Evolutionary conservation across 2,113 vertebrate species (phyloP).

Genomic region (Pionites leucogaster): DNA sequence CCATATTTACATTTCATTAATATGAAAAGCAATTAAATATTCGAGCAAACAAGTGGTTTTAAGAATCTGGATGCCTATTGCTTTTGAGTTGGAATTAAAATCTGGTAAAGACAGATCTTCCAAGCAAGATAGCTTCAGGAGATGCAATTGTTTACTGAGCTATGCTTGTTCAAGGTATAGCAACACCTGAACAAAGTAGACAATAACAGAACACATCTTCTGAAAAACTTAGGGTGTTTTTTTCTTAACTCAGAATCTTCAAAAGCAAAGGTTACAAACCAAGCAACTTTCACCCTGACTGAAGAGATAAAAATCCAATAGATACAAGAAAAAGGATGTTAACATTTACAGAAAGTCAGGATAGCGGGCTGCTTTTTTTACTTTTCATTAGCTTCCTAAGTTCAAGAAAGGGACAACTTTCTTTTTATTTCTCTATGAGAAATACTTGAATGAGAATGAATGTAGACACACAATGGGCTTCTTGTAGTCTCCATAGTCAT

Average conservation of each 20-base stretch:
- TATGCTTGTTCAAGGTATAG: background rate
- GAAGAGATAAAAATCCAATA: background rate
- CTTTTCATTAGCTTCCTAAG: background rate
- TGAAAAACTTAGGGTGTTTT: background rate
- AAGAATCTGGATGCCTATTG: background rate
- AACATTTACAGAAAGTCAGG: background rate
- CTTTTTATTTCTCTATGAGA: background rate
- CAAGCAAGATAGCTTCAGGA: background rate
- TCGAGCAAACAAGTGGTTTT: background rate
- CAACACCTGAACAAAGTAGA: background rate
- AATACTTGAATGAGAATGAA: background rate
- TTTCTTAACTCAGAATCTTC: background rate
- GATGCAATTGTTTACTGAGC: background rate
- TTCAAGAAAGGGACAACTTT: background rate
- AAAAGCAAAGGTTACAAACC: background rate
- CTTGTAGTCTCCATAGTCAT: background rate
- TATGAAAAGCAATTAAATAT: background rate
- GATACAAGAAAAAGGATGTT: background rate
- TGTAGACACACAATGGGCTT: background rate
- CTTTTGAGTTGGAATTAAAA: background rate
- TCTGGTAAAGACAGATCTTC: background rate
- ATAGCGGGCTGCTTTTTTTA: fast-evolving
- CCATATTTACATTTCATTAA: background rate
- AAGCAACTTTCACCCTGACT: background rate
- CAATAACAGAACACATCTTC: background rate